A percentile compares a stretch with the other conserved stretches of the same genome.
These are phyloP conservation scores for Cetoscarus ocellatus DNA, from an alignment of 2,797 vertebrate genomes.

Conservation along the genomic window DNA sequence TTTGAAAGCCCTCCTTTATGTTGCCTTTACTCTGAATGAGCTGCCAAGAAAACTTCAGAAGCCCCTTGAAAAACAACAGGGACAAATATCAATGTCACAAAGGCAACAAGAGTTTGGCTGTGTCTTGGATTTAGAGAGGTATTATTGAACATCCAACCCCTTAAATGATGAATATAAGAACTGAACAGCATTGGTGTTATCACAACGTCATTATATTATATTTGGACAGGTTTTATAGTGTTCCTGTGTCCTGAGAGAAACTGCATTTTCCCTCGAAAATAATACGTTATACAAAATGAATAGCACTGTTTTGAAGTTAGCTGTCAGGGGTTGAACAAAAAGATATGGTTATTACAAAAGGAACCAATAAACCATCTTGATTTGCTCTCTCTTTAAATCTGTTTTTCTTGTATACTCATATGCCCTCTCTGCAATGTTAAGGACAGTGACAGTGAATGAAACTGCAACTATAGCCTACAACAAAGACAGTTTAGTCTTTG, in stretches of 20 bases:
- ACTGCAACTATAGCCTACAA: neutral
- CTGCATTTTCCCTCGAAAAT: too few species aligned
- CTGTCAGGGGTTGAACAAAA: neutral
- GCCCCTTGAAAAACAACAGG: slow-evolving; percentile 6
- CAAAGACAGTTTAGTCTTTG: neutral
- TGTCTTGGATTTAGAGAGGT: slow-evolving; percentile 17
- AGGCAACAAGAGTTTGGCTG: slow-evolving; percentile 1
- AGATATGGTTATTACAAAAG: neutral
- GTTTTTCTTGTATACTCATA: neutral
- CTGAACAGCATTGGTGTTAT: neutral
- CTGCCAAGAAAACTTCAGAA: neutral
- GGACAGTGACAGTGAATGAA: neutral
- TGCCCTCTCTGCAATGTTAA: neutral
- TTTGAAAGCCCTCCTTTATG: neutral
- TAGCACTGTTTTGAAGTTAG: too few species aligned
- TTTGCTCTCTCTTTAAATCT: neutral
- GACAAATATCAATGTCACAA: slow-evolving; percentile 18
- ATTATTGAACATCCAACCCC: neutral
- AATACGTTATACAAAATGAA: too few species aligned
- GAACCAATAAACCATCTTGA: neutral
- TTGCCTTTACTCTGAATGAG: slow-evolving; percentile 6
- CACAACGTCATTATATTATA: neutral
- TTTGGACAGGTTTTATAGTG: neutral
- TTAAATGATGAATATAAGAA: slow-evolving; percentile 19
- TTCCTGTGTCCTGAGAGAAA: neutral